Evolutionary conservation across 1,140 invertebrate species (phyloP).

Genomic region (Homarus americanus): DNA sequence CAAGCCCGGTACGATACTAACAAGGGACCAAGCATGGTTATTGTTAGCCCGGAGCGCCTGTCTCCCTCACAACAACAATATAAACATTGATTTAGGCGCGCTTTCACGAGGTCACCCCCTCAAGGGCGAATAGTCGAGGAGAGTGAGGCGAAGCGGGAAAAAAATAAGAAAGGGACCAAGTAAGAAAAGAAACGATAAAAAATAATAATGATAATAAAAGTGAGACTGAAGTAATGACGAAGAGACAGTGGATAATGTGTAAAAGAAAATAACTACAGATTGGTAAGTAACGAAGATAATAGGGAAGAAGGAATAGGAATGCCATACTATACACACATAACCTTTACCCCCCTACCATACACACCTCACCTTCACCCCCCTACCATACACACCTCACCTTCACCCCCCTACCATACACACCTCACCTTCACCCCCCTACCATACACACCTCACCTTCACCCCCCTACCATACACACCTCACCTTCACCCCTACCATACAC

Average conservation of each 20-base stretch:
- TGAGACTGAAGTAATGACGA: not conserved
- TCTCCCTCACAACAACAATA: not conserved
- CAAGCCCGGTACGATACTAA: not conserved
- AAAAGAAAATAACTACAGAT: not conserved
- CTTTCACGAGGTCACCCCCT: not conserved
- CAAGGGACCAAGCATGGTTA: not conserved
- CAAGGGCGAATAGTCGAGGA: not conserved
- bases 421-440: too few relatives aligned
- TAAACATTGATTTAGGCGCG: not conserved
- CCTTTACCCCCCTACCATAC: too few relatives aligned
- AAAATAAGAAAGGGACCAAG: not conserved
- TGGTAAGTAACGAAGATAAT: too few relatives aligned
- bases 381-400: too few relatives aligned
- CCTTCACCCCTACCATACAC: too few relatives aligned
- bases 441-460: too few relatives aligned
- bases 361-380: too few relatives aligned
- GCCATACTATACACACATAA: too few relatives aligned
- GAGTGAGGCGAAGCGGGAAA: not conserved
- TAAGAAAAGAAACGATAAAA: not conserved
- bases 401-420: too few relatives aligned
- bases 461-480: too few relatives aligned
- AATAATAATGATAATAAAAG: too few relatives aligned
- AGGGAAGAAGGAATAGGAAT: too few relatives aligned
- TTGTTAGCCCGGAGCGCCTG: not conserved
- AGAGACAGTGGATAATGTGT: not conserved